Percentiles rank a stretch among this genome's conserved stretches.
Evolutionary conservation across 2,113 vertebrate genomes (phyloP).

Genomic region (Pardalotus punctatus): DNA sequence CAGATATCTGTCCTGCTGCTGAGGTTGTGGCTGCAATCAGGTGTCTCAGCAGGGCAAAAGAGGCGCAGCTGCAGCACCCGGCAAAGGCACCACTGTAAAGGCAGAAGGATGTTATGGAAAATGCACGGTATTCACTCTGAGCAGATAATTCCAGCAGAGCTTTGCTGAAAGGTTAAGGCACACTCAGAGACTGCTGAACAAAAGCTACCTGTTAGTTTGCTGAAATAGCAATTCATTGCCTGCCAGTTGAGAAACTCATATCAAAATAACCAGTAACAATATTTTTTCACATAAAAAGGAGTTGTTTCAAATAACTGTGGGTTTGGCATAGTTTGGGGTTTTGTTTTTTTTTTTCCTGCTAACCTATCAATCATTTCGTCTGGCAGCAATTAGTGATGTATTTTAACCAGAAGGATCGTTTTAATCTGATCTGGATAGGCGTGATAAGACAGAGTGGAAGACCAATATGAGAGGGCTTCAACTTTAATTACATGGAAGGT

Average conservation of each 20-base stretch:
- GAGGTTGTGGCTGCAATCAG: neutral
- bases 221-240: neutral
- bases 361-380: neutral
- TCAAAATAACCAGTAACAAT: neutral
- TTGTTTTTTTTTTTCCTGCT: neutral
- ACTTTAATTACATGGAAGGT: neutral
- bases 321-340: accelerated
- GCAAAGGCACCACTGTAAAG: neutral
- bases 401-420: neutral
- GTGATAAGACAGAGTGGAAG: neutral
- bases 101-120: neutral
- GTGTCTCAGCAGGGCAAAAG: accelerated
- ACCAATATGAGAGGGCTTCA: neutral
- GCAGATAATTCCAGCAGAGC: neutral
- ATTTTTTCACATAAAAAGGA: neutral
- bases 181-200: neutral
- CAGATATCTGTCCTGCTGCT: neutral
- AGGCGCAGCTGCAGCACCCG: neutral
- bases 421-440: neutral
- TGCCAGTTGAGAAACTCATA: neutral
- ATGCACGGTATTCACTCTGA: neutral
- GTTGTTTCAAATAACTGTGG: neutral
- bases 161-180: neutral
- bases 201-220: neutral
- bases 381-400: neutral